A percentile compares a stretch with the other conserved stretches of the same genome.
phyloP scores from a whole-genome alignment of 2,888 invertebrate genomes.

The Dicroscelio sp. region DNA sequence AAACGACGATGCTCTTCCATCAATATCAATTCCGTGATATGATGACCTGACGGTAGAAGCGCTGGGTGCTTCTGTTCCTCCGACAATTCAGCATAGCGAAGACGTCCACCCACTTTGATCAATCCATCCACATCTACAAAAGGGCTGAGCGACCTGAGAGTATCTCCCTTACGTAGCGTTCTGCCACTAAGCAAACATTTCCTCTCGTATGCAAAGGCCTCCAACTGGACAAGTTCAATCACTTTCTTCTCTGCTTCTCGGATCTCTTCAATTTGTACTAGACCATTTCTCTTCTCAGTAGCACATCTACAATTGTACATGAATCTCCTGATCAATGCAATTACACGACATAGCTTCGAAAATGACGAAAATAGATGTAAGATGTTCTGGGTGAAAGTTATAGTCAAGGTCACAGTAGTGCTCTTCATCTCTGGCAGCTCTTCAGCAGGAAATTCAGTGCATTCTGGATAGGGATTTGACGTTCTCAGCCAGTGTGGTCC shows the following conservation, averaged over 20 bases:
- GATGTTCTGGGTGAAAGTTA: background rate
- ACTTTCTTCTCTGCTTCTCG: background rate
- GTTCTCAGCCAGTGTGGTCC: background rate
- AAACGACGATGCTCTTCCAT: constrained; percentile 3
- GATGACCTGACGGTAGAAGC: background rate
- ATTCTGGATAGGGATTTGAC: background rate
- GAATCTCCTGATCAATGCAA: constrained; percentile 10
- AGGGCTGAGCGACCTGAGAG: background rate
- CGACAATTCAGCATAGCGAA: background rate
- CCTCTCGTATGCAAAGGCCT: background rate
- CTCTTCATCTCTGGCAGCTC: constrained; percentile 37
- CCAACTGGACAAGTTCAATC: background rate
- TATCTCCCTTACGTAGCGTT: background rate
- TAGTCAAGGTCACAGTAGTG: background rate
- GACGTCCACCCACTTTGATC: constrained; percentile 18
- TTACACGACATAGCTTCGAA: background rate
- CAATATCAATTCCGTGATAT: background rate
- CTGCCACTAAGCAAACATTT: background rate
- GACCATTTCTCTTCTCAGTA: background rate
- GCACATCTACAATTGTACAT: background rate
- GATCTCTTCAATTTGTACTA: background rate
- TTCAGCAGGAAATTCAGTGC: background rate
- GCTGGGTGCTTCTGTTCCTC: constrained; percentile 11
- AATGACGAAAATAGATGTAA: constrained; percentile 21
- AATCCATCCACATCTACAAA: constrained; percentile 26